Conservation (phyloP, 2,797 vertebrate genomes). For the Myotis vivesi region DNA sequence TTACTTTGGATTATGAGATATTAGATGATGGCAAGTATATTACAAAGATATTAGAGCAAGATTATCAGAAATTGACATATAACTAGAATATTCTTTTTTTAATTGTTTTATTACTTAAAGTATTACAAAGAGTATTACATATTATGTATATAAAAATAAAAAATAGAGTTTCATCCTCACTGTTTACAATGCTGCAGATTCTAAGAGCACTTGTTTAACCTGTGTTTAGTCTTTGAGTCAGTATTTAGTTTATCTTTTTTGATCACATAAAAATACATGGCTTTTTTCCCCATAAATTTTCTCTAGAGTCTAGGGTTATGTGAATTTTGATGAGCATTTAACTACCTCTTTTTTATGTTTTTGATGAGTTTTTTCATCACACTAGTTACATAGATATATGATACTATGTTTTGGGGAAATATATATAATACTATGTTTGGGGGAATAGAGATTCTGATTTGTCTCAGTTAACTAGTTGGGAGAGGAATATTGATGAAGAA, state of each 20-base stretch:
- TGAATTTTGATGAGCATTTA: constrained; percentile 50
- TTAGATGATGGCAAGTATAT: neutral
- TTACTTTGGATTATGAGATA: neutral
- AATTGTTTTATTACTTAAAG: too few relatives aligned
- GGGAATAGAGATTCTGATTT: constrained; percentile 34
- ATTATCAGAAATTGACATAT: neutral
- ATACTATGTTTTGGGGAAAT: constrained; percentile 15
- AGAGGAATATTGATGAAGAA: constrained; percentile 33
- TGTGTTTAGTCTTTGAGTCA: neutral
- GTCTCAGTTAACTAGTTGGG: constrained; percentile 22
- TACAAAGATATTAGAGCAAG: neutral
- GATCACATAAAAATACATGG: neutral
- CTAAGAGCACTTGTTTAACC: neutral
- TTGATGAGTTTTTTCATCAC: constrained; percentile 34
- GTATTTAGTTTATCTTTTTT: constrained; percentile 7
- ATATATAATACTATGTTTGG: neutral
- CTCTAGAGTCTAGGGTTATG: neutral
- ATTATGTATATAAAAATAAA: neutral
- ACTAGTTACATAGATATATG: constrained; percentile 13
- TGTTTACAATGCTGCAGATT: neutral
- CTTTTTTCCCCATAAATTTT: constrained; percentile 42
- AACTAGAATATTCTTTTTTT: neutral
- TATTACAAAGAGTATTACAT: too few relatives aligned
- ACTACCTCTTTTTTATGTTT: neutral
- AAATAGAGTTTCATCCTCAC: neutral